A percentile compares a stretch with the other conserved stretches of the same genome.
phyloP scores from a whole-genome alignment of 2,113 vertebrate species.

The Bothrops jararaca region DNA sequence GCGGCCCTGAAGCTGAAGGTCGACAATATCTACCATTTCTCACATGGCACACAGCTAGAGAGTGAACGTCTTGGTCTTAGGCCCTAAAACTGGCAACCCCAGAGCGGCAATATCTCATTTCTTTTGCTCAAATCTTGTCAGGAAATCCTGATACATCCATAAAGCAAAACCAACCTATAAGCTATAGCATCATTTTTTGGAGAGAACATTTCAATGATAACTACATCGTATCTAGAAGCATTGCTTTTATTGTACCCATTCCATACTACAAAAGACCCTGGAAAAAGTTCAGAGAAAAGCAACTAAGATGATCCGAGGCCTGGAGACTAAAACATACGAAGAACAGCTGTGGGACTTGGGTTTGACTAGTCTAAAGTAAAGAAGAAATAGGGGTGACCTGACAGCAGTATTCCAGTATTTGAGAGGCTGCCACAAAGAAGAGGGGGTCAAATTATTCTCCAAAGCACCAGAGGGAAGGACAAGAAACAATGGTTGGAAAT shows the following conservation, averaged over 20 bases:
- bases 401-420: no score
- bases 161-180: background rate
- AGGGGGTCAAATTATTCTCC: no score
- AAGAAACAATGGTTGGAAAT: no score
- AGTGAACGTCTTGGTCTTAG: background rate
- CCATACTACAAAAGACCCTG: no score
- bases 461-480: no score
- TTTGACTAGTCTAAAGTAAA: no score
- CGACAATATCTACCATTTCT: background rate
- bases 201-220: background rate
- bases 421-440: no score
- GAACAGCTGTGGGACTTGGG: no score
- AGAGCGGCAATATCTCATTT: background rate
- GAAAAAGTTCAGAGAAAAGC: no score
- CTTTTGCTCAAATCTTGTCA: background rate
- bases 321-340: no score
- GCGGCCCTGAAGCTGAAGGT: background rate
- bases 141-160: background rate
- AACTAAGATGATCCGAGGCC: no score
- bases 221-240: background rate
- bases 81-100: background rate
- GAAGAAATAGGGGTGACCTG: no score
- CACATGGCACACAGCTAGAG: background rate
- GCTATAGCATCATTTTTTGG: background rate
- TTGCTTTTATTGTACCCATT: background rate